Evolutionary conservation across 2,797 vertebrate genomes (phyloP).

Genomic region (Sebastes minor): DNA sequence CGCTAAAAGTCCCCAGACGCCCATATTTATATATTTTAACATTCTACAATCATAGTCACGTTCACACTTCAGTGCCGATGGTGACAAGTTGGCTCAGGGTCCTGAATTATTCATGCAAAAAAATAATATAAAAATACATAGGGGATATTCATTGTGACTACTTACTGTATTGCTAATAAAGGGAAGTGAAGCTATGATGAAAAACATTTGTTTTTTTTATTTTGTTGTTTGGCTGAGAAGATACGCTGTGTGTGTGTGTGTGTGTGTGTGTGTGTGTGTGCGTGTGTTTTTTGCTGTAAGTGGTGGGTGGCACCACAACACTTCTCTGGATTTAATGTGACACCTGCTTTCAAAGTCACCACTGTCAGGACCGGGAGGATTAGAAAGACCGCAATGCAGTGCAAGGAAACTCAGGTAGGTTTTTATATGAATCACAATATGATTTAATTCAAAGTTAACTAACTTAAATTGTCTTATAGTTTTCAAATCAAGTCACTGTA

Average conservation of each 20-base stretch:
- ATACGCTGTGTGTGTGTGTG: neutral
- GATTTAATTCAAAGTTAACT: neutral
- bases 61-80: neutral
- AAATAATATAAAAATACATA: neutral
- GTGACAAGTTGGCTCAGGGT: neutral
- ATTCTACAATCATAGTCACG: slow-evolving; percentile 18
- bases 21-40: slow-evolving; percentile 71
- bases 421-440: neutral
- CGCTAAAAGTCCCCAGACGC: neutral
- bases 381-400: neutral
- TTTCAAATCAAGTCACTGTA: neutral
- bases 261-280: neutral
- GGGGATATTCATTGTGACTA: neutral
- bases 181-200: neutral
- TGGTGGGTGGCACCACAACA: slow-evolving; percentile 32
- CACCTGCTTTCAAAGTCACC: slow-evolving; percentile 6
- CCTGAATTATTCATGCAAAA: neutral
- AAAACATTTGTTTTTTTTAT: neutral
- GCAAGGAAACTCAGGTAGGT: slow-evolving; percentile 34
- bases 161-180: neutral
- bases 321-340: neutral
- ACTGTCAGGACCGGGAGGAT: neutral
- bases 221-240: neutral
- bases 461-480: neutral
- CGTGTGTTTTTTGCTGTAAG: neutral